These are phyloP conservation scores for Sternarchorhynchus goeldii DNA, from an alignment of 2,797 vertebrate species.

Conservation along the genomic window DNA sequence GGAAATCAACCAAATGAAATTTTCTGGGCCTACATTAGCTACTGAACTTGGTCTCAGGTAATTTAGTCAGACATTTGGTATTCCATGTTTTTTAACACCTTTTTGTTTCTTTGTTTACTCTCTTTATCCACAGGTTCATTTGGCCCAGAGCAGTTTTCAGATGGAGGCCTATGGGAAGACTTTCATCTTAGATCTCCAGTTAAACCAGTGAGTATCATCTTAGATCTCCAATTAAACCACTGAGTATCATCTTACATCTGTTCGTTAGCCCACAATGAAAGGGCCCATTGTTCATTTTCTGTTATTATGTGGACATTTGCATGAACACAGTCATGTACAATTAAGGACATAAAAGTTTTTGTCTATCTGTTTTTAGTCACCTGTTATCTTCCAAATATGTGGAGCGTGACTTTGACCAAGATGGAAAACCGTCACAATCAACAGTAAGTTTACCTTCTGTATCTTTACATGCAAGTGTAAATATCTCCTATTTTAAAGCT, in stretches of 20 bases:
- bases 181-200: conserved; percentile 88
- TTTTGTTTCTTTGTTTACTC: not conserved
- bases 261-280: too few relatives aligned
- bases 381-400: conserved; percentile 89
- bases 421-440: conserved; percentile 62
- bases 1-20: too few relatives aligned
- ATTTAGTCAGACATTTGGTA: not conserved
- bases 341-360: not conserved
- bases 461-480: too few relatives aligned
- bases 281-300: too few relatives aligned
- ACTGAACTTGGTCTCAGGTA: too few relatives aligned
- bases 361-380: conserved; percentile 71
- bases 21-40: too few relatives aligned
- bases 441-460: conserved; percentile 1
- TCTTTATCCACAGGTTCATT: conserved; percentile 79
- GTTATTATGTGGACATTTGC: too few relatives aligned
- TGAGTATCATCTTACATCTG: conserved; percentile 68
- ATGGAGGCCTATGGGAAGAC: conserved; percentile 82
- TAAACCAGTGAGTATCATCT: conserved; percentile 82
- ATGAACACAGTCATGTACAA: not conserved
- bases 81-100: not conserved
- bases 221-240: conserved; percentile 65
- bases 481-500: too few relatives aligned
- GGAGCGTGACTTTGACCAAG: conserved; percentile 80
- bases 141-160: conserved; percentile 89